Conservation (phyloP, 2,888 invertebrate genomes). For the Dusona sp. region DNA sequence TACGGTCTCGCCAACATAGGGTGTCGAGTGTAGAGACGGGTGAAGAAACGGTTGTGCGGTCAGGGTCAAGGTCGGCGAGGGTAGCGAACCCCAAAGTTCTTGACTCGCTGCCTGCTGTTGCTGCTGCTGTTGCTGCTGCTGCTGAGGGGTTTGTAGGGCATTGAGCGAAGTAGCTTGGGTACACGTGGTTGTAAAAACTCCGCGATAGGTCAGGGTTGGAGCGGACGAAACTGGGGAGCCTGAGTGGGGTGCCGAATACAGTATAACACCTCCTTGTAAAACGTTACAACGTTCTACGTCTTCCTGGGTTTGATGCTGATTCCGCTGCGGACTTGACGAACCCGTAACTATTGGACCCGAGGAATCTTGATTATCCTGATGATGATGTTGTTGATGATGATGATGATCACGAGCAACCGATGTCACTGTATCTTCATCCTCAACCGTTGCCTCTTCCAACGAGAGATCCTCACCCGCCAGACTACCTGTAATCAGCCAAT, state of each 20-base stretch:
- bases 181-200: conserved; percentile 90
- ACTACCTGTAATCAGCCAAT: conserved; percentile 88
- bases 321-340: conserved; percentile 77
- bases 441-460: conserved; percentile 86
- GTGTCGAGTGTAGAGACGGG: conserved; percentile 82
- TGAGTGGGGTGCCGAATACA: conserved; percentile 81
- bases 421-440: conserved; percentile 83
- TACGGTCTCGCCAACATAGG: conserved; percentile 82
- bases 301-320: conserved; percentile 79
- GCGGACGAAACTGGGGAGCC: conserved; percentile 75
- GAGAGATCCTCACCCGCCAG: conserved; percentile 93
- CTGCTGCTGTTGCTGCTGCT: conserved; percentile 84
- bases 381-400: conserved; percentile 85
- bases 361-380: conserved; percentile 81
- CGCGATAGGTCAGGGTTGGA: conserved; percentile 87
- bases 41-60: conserved; percentile 82
- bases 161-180: conserved; percentile 89
- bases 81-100: conserved; percentile 82
- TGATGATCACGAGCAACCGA: conserved; percentile 84
- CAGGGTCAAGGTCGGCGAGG: conserved; percentile 82
- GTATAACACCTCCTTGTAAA: conserved; percentile 82
- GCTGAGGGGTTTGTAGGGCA: conserved; percentile 86
- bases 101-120: conserved; percentile 84
- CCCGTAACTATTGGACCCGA: conserved; percentile 71
- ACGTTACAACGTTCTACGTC: conserved; percentile 82